Evolutionary conservation across 2,888 invertebrate species (phyloP).

Genomic region (Drosophila neotestacea): DNA sequence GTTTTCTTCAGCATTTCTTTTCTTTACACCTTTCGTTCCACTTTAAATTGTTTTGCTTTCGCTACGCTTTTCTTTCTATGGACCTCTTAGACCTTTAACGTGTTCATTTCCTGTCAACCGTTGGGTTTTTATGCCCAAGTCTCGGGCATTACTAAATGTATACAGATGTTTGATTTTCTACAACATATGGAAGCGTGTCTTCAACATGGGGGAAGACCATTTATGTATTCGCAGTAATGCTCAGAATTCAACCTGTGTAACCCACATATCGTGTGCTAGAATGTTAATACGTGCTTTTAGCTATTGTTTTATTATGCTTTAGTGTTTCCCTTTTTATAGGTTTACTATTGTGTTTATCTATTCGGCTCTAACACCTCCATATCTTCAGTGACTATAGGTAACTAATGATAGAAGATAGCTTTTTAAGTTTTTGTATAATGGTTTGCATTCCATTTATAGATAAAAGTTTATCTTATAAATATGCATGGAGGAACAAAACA

Average conservation of each 20-base stretch:
- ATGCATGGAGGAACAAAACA: neutral
- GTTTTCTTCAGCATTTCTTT: conserved; percentile 18
- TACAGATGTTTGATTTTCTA: conserved; percentile 66
- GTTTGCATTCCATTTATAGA: too few species aligned
- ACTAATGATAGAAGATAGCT: neutral
- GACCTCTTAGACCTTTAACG: conserved; percentile 48
- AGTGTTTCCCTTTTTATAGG: neutral
- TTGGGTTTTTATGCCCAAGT: conserved; percentile 29
- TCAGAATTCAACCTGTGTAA: conserved; percentile 1
- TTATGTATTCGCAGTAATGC: conserved; percentile 5
- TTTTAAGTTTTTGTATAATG: too few species aligned
- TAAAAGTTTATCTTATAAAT: neutral
- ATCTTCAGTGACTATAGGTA: neutral
- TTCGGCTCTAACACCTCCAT: too few species aligned
- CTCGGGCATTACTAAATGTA: conserved; percentile 54
- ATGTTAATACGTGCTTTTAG: neutral
- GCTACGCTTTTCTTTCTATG: conserved; percentile 60
- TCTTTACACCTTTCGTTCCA: conserved; percentile 72
- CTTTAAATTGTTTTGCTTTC: conserved; percentile 71
- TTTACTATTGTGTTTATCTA: neutral
- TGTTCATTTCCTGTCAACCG: conserved; percentile 67
- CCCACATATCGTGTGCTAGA: conserved; percentile 16
- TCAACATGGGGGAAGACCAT: conserved; percentile 43
- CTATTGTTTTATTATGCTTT: neutral
- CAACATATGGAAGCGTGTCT: conserved; percentile 20